Evolutionary conservation across 1,140 invertebrate species (phyloP).

Genomic region (Pomacea maculata): DNA sequence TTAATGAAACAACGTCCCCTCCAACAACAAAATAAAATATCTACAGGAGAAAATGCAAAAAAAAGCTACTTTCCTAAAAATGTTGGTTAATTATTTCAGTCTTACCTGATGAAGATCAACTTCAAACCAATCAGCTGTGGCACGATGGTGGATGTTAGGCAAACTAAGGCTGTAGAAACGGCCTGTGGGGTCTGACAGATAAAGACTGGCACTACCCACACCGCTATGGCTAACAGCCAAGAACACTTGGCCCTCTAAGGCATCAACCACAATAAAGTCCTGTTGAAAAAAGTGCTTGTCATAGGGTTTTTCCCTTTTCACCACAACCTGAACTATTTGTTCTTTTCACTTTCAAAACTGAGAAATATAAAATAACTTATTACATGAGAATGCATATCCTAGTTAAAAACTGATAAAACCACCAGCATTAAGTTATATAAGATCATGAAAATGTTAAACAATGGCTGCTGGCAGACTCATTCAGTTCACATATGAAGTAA

Average conservation of each 20-base stretch:
- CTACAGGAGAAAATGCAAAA: not conserved
- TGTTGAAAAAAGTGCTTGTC: not conserved
- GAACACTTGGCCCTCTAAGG: slow-evolving; percentile 23
- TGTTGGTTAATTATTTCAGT: not conserved
- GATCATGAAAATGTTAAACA: no score
- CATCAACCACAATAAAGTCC: slow-evolving; percentile 27
- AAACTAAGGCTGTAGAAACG: slow-evolving; percentile 20
- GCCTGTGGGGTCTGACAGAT: slow-evolving; percentile 25
- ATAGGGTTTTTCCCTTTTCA: no score
- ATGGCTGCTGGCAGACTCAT: no score
- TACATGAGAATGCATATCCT: no score
- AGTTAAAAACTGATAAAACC: no score
- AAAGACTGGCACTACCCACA: slow-evolving; percentile 10
- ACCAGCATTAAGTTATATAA: no score
- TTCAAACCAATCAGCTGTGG: slow-evolving; percentile 13
- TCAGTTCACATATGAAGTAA: no score
- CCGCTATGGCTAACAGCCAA: slow-evolving; percentile 19
- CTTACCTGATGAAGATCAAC: slow-evolving; percentile 24
- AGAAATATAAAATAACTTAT: no score
- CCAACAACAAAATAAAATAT: no score
- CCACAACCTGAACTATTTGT: no score
- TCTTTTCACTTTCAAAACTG: no score
- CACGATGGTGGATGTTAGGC: slow-evolving; percentile 1
- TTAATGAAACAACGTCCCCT: no score
- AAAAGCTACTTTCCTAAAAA: not conserved